phyloP scores from a whole-genome alignment of 2,113 vertebrate species.

The Anarhynchus alexandrinus region DNA sequence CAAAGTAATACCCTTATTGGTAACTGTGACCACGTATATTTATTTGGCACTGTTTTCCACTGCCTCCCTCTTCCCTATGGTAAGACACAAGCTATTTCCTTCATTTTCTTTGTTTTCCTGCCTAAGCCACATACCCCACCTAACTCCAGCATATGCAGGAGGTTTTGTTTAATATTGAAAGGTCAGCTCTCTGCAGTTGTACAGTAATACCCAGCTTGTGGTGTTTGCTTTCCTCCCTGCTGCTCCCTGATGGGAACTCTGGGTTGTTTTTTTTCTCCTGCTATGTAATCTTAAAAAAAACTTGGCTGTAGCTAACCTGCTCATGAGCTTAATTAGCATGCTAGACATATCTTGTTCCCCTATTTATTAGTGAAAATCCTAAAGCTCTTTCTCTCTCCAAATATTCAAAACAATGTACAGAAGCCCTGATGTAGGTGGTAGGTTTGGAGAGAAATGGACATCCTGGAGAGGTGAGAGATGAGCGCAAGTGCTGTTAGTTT shows the following conservation, averaged over 20 bases:
- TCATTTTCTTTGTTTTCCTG: neutral
- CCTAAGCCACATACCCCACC: neutral
- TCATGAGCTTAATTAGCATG: neutral
- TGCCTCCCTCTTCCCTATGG: neutral
- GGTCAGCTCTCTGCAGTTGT: neutral
- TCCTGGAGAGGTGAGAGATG: neutral
- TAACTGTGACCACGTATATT: neutral
- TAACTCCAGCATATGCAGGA: neutral
- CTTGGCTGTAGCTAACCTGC: neutral
- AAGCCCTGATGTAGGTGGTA: neutral
- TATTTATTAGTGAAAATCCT: neutral
- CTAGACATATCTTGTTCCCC: neutral
- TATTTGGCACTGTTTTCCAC: neutral
- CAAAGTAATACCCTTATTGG: neutral
- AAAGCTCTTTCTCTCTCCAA: neutral
- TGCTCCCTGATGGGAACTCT: neutral
- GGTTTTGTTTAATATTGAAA: conserved; percentile 8
- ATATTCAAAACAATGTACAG: neutral
- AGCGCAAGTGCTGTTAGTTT: neutral
- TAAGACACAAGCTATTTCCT: neutral
- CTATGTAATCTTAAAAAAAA: neutral
- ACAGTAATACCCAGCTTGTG: neutral
- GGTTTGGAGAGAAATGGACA: neutral
- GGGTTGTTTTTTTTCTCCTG: neutral
- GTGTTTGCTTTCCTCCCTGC: neutral